Evolutionary conservation across 2,888 invertebrate species (phyloP).

Genomic region (Prenolepis imparis): DNA sequence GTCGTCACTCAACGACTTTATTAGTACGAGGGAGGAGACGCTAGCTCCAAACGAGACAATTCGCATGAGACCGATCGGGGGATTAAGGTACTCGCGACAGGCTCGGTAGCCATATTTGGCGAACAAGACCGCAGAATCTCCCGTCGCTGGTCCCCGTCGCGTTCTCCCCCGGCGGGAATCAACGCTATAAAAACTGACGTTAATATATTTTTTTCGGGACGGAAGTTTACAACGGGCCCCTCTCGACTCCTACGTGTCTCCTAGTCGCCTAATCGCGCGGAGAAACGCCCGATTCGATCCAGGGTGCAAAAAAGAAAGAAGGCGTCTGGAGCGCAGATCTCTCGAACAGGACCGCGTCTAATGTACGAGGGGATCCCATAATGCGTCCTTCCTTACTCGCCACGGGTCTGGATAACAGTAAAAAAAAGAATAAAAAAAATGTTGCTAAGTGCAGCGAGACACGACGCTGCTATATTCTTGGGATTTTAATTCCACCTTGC

Average conservation of each 20-base stretch:
- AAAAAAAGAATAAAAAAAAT: constrained; percentile 13
- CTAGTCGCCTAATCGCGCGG: constrained; percentile 51
- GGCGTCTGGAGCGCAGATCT: not conserved
- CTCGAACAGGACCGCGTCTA: constrained; percentile 18
- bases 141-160: constrained; percentile 19
- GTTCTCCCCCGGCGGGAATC: constrained; percentile 8
- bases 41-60: constrained; percentile 77
- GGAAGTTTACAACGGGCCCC: constrained; percentile 44
- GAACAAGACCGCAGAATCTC: constrained; percentile 49
- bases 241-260: constrained; percentile 31
- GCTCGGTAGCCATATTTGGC: constrained; percentile 72
- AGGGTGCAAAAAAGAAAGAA: not conserved
- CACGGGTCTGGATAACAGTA: constrained; percentile 13
- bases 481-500: constrained; percentile 38
- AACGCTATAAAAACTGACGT: constrained; percentile 56
- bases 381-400: constrained; percentile 29
- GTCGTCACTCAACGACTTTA: constrained; percentile 81
- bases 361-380: constrained; percentile 27
- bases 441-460: constrained; percentile 17
- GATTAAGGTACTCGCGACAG: constrained; percentile 70
- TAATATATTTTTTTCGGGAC: constrained; percentile 37
- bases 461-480: constrained; percentile 11
- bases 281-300: constrained; percentile 20
- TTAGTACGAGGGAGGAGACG: constrained; percentile 64
- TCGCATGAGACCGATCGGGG: constrained; percentile 70